Percentiles rank a stretch among this genome's conserved stretches.
Conservation (phyloP, 2,888 invertebrate genomes). For the Ametastegia equiseti region DNA sequence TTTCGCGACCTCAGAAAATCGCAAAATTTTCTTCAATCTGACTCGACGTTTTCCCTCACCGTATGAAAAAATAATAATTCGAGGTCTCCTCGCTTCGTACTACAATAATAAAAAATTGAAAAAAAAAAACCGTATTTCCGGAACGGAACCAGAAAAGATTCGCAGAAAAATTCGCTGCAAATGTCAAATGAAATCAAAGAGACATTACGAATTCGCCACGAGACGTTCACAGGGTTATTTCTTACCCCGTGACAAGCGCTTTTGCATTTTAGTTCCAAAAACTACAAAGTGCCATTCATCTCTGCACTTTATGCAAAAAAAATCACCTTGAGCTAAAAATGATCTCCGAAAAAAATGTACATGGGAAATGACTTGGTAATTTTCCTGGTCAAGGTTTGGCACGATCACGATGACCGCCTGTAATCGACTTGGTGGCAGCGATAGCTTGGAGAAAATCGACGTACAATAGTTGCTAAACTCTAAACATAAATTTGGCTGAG, state of each 20-base stretch:
- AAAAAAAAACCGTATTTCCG: background rate
- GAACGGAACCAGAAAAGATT: too few species aligned
- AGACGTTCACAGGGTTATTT: too few species aligned
- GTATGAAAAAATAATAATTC: background rate
- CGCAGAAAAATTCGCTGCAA: too few species aligned
- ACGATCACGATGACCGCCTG: conserved; percentile 4
- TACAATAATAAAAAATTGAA: background rate
- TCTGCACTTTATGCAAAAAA: too few species aligned
- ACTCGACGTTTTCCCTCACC: background rate
- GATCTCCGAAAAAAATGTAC: too few species aligned
- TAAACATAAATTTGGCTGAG: conserved; percentile 56
- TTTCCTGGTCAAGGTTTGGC: background rate
- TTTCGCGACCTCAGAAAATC: background rate
- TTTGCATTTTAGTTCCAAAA: too few species aligned
- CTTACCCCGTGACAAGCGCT: too few species aligned
- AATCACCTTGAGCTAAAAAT: too few species aligned
- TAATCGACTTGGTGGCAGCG: background rate
- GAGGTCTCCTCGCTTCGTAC: background rate
- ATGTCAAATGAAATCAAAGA: too few species aligned
- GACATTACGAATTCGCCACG: too few species aligned
- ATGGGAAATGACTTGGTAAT: background rate
- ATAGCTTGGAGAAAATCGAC: conserved; percentile 51
- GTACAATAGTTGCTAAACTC: conserved; percentile 57
- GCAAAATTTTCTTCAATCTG: background rate
- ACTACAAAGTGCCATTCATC: too few species aligned